phyloP scores from a whole-genome alignment of 2,113 vertebrate species.

The Eurystomus gularis region DNA sequence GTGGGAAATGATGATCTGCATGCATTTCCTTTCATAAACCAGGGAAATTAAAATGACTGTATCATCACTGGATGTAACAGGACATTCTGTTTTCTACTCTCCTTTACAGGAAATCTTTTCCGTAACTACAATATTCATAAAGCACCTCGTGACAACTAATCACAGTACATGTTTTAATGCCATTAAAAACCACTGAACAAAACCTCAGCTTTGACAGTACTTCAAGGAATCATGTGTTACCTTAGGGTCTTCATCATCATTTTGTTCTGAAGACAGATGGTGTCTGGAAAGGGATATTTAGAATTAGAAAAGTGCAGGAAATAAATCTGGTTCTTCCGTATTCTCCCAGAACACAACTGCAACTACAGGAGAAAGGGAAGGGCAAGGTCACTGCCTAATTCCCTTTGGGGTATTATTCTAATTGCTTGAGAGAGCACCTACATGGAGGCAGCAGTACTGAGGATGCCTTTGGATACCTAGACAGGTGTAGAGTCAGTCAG shows the following conservation, averaged over 20 bases:
- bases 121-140: not conserved
- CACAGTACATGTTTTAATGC: not conserved
- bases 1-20: not conserved
- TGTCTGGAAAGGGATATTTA: not conserved
- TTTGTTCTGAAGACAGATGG: not conserved
- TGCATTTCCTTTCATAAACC: not conserved
- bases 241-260: not conserved
- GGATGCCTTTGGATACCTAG: not conserved
- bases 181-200: not conserved
- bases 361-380: not conserved
- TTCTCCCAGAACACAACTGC: not conserved
- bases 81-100: not conserved
- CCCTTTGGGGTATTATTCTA: not conserved
- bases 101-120: not conserved
- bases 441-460: fast-evolving
- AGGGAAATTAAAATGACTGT: not conserved
- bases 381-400: not conserved
- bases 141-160: fast-evolving
- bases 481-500: fast-evolving
- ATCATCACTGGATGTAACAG: not conserved
- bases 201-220: not conserved
- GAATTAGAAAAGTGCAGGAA: not conserved
- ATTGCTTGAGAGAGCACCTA: not conserved
- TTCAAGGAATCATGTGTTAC: not conserved
- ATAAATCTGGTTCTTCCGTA: not conserved